These are phyloP conservation scores for Trissonchulus sp. DNA, from an alignment of 2,888 invertebrate genomes.

Conservation along the genomic window DNA sequence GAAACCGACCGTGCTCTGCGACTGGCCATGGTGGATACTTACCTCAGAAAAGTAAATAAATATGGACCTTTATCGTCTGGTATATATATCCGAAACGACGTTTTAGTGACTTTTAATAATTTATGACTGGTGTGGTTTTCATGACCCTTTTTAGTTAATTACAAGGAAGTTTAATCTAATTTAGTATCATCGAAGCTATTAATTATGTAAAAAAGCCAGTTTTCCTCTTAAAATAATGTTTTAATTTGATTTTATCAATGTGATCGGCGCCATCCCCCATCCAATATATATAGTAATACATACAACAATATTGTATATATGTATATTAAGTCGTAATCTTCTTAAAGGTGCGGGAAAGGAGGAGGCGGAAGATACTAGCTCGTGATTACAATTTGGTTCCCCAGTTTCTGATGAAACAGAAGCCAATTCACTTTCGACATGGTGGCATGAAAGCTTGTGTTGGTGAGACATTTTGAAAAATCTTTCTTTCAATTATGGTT, in stretches of 20 bases:
- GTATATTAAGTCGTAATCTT: background rate
- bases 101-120: too few relatives aligned
- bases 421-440: too few relatives aligned
- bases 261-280: too few relatives aligned
- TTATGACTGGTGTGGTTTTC: background rate
- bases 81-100: background rate
- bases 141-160: background rate
- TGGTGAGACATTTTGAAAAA: too few relatives aligned
- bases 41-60: background rate
- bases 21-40: background rate
- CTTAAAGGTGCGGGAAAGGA: conserved; percentile 14
- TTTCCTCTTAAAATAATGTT: too few relatives aligned
- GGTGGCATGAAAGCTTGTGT: too few relatives aligned
- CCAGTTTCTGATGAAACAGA: conserved; percentile 30
- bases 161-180: background rate
- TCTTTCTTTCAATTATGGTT: too few relatives aligned
- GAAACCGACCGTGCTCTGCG: conserved; percentile 23
- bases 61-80: background rate
- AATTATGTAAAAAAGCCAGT: background rate
- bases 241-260: too few relatives aligned
- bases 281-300: too few relatives aligned
- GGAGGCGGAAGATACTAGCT: conserved; percentile 23
- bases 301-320: background rate
- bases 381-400: conserved; percentile 31
- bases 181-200: background rate